A percentile compares a stretch with the other conserved stretches of the same genome.
phyloP scores from a whole-genome alignment of 2,113 vertebrate genomes.

The Thryonomys swinderianus region DNA sequence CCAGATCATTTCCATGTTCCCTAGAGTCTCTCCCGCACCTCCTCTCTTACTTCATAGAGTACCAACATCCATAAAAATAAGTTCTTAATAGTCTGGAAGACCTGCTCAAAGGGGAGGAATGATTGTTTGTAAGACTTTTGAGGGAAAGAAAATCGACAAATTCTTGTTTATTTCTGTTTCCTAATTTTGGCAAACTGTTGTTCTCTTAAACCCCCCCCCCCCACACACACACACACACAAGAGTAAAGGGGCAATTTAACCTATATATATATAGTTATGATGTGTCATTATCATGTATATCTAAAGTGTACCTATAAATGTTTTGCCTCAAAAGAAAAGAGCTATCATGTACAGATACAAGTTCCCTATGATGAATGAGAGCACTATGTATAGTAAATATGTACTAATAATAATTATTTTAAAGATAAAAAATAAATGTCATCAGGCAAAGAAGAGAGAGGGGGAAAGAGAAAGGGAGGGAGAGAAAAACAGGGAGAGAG shows the following conservation, averaged over 20 bases:
- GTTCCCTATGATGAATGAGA: too few relatives aligned
- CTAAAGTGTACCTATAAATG: too few relatives aligned
- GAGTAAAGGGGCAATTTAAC: not conserved
- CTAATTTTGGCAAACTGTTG: not conserved
- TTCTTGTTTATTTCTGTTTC: not conserved
- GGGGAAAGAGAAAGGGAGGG: not conserved
- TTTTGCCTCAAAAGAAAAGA: too few relatives aligned
- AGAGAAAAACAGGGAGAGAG: too few relatives aligned
- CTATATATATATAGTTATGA: too few relatives aligned
- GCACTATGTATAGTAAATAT: too few relatives aligned
- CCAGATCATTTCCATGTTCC: not conserved
- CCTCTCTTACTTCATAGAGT: not conserved
- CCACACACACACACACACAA: too few relatives aligned
- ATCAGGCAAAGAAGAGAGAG: not conserved
- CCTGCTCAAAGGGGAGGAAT: not conserved
- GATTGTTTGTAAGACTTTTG: not conserved
- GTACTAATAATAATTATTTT: too few relatives aligned
- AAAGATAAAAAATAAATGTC: too few relatives aligned
- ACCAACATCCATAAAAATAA: not conserved
- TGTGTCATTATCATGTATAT: too few relatives aligned
- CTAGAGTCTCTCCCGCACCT: not conserved
- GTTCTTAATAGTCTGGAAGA: not conserved
- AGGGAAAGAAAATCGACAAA: not conserved
- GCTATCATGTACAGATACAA: too few relatives aligned
- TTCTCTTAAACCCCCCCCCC: conserved; percentile 27